Conservation (phyloP, 2,113 vertebrate genomes). For the Engystomops pustulosus region DNA sequence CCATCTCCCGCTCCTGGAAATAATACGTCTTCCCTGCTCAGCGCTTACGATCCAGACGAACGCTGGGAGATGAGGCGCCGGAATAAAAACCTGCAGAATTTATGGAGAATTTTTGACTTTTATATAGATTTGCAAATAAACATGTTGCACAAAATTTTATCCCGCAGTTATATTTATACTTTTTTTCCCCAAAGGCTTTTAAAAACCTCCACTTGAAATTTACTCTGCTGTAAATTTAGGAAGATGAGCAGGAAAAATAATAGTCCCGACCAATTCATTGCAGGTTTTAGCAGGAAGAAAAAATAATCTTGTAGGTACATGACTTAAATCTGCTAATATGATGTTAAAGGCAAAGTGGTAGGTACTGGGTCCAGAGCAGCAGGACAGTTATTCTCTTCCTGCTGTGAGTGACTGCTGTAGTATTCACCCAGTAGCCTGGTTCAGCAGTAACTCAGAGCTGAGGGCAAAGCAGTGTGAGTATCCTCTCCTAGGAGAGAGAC, state of each 20-base stretch:
- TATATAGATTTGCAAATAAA: slow-evolving; percentile 41
- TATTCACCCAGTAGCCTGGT: too few relatives aligned
- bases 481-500: too few relatives aligned
- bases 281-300: too few relatives aligned
- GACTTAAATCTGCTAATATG: too few relatives aligned
- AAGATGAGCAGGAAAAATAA: slow-evolving; percentile 10
- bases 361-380: too few relatives aligned
- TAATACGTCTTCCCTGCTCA: slow-evolving; percentile 10
- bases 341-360: too few relatives aligned
- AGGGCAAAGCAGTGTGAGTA: too few relatives aligned
- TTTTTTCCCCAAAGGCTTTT: neutral
- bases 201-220: slow-evolving; percentile 43
- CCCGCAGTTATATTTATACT: slow-evolving; percentile 25
- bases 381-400: too few relatives aligned
- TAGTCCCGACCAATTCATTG: too few relatives aligned
- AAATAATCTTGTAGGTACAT: too few relatives aligned
- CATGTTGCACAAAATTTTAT: slow-evolving; percentile 38
- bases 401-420: too few relatives aligned
- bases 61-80: neutral
- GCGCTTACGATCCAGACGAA: neutral
- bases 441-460: too few relatives aligned
- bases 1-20: neutral
- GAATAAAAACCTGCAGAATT: slow-evolving; percentile 5
- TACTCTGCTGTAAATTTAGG: slow-evolving; percentile 21
- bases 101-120: slow-evolving; percentile 30